phyloP scores from a whole-genome alignment of 1,140 invertebrate species.

The Asobara japonica region DNA sequence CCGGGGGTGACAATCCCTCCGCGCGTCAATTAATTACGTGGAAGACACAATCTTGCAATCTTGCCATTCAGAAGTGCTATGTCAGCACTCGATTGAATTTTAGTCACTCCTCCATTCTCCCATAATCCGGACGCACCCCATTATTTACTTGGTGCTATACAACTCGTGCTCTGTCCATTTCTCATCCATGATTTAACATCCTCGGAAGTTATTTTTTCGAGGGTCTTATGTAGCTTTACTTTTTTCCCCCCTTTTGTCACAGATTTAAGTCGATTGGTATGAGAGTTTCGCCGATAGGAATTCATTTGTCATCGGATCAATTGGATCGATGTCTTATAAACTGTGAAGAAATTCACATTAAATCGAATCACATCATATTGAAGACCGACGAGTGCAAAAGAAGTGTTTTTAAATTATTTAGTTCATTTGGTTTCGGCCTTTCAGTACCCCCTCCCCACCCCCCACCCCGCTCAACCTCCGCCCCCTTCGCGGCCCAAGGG shows the following conservation, averaged over 20 bases:
- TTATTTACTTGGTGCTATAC: background rate
- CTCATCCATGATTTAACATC: background rate
- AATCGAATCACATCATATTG: too few species aligned
- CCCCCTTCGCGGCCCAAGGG: too few species aligned
- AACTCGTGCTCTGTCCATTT: background rate
- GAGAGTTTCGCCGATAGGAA: too few species aligned
- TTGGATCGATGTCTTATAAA: too few species aligned
- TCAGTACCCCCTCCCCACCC: too few species aligned
- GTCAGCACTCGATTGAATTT: background rate
- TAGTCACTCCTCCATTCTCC: background rate
- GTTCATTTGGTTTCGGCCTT: too few species aligned
- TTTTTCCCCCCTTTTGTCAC: background rate
- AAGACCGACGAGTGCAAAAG: too few species aligned
- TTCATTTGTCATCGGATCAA: too few species aligned
- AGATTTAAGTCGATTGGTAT: too few species aligned
- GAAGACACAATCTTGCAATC: background rate
- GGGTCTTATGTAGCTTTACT: background rate
- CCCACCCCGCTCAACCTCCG: too few species aligned
- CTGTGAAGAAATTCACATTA: too few species aligned
- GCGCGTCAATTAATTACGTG: slow-evolving; percentile 20
- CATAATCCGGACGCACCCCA: background rate
- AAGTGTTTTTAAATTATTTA: too few species aligned
- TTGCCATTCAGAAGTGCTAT: background rate
- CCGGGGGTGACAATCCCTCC: background rate
- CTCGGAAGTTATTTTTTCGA: background rate